phyloP scores from a whole-genome alignment of 2,797 vertebrate species.

The Hirundo rustica region DNA sequence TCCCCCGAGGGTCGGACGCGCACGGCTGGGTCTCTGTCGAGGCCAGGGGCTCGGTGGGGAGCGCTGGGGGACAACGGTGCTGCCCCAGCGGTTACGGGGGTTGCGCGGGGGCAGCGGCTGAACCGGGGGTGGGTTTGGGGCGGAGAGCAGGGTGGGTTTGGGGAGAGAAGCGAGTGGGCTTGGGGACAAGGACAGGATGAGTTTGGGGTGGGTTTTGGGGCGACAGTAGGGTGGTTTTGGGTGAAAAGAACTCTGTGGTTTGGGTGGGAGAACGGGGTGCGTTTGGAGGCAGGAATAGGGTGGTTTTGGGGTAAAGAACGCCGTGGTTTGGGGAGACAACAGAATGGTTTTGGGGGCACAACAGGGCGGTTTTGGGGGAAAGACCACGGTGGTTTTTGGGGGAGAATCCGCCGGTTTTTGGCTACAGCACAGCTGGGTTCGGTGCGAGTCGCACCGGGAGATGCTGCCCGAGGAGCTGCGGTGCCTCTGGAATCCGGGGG shows the following conservation, averaged over 20 bases:
- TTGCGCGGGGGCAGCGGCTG: not conserved
- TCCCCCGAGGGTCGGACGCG: not conserved
- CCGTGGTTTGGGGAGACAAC: not conserved
- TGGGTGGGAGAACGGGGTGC: too few relatives aligned
- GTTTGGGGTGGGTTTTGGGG: too few relatives aligned
- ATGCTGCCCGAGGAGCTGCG: not conserved
- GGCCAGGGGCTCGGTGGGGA: not conserved
- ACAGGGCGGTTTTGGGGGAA: not conserved
- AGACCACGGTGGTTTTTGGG: fast-evolving
- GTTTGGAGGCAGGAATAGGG: too few relatives aligned
- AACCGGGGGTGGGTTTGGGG: too few relatives aligned
- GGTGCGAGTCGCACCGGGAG: not conserved
- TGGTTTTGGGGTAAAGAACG: not conserved
- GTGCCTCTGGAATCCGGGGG: not conserved
- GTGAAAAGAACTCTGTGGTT: not conserved
- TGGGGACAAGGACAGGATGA: not conserved
- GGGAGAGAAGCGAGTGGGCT: not conserved
- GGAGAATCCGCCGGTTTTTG: fast-evolving
- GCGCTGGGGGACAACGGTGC: not conserved
- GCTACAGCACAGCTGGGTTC: fast-evolving
- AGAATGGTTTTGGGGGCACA: not conserved
- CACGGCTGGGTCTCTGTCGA: not conserved
- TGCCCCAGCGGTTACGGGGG: not conserved
- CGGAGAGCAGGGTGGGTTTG: not conserved
- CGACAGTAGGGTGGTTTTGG: not conserved